phyloP scores from a whole-genome alignment of 2,797 vertebrate species.

The Falco naumanni region DNA sequence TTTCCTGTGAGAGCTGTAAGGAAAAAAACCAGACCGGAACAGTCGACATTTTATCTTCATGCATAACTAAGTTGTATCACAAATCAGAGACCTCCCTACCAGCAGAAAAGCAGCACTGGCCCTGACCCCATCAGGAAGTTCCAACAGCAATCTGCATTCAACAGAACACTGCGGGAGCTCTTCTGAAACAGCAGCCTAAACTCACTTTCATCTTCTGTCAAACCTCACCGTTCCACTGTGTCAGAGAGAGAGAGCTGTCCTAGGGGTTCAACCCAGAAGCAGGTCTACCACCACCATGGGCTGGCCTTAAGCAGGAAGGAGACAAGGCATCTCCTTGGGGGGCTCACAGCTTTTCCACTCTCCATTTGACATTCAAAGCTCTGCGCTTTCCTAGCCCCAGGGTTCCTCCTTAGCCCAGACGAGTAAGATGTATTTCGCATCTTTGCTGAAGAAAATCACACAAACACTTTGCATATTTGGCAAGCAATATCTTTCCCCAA shows the following conservation, averaged over 20 bases:
- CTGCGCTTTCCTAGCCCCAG: background rate
- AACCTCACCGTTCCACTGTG: background rate
- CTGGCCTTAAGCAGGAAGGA: background rate
- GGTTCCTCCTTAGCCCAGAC: background rate
- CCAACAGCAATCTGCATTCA: background rate
- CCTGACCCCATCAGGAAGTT: background rate
- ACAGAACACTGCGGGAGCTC: background rate
- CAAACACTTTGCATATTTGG: conserved; percentile 41
- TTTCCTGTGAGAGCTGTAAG: background rate
- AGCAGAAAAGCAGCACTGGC: background rate
- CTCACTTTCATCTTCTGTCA: background rate
- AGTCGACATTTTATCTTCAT: background rate
- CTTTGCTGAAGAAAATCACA: conserved; percentile 45
- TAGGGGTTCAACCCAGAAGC: background rate
- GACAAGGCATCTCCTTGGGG: background rate
- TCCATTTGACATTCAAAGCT: background rate
- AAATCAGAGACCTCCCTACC: background rate
- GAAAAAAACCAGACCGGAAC: background rate
- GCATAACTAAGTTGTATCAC: background rate
- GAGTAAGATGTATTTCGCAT: conserved; percentile 11
- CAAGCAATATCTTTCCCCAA: conserved; percentile 1
- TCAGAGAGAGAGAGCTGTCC: rapidly evolving
- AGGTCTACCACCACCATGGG: background rate
- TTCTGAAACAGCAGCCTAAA: background rate
- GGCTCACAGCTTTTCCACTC: background rate